Percentiles rank a stretch among this genome's conserved stretches.
Evolutionary conservation across 2,888 invertebrate genomes (phyloP).

Genomic region (Drosophila picticornis): DNA sequence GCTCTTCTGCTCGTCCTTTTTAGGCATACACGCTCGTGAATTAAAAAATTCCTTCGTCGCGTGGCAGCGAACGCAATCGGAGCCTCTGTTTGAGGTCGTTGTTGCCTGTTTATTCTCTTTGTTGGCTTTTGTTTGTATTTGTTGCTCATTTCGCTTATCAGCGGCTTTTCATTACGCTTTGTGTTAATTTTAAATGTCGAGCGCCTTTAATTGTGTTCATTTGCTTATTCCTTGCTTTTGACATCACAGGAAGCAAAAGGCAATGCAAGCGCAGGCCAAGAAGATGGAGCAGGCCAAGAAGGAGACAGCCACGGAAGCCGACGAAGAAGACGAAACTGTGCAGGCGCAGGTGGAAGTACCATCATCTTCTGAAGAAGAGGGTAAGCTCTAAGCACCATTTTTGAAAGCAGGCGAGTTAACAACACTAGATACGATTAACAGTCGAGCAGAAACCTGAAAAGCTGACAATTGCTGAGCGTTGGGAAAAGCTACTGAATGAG

Average conservation of each 20-base stretch:
- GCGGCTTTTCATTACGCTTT: conserved; percentile 81
- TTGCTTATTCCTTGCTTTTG: conserved; percentile 54
- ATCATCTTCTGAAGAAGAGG: conserved; percentile 74
- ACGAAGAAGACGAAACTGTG: conserved; percentile 53
- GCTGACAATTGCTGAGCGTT: conserved; percentile 87
- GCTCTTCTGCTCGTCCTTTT: conserved; percentile 32
- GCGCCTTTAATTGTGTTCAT: conserved; percentile 68
- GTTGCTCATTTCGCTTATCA: conserved; percentile 81
- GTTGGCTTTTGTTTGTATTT: conserved; percentile 61
- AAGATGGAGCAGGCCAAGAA: conserved; percentile 58
- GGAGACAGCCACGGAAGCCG: conserved; percentile 39
- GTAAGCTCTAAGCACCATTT: conserved; percentile 34
- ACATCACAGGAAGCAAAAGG: conserved; percentile 60
- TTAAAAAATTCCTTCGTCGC: conserved; percentile 73
- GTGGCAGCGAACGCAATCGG: conserved; percentile 30
- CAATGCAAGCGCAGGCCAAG: conserved; percentile 59
- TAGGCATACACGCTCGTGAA: conserved; percentile 48
- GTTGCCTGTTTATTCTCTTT: conserved; percentile 45
- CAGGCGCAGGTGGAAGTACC: conserved; percentile 24
- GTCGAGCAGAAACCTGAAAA: conserved; percentile 72
- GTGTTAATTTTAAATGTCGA: conserved; percentile 76
- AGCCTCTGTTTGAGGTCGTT: conserved; percentile 27
- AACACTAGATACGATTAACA: conserved; percentile 15
- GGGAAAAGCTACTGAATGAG: conserved; percentile 86
- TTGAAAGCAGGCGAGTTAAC: background rate